These are phyloP conservation scores for Spilosoma lubricipeda DNA, from an alignment of 2,888 invertebrate genomes.

Conservation along the genomic window DNA sequence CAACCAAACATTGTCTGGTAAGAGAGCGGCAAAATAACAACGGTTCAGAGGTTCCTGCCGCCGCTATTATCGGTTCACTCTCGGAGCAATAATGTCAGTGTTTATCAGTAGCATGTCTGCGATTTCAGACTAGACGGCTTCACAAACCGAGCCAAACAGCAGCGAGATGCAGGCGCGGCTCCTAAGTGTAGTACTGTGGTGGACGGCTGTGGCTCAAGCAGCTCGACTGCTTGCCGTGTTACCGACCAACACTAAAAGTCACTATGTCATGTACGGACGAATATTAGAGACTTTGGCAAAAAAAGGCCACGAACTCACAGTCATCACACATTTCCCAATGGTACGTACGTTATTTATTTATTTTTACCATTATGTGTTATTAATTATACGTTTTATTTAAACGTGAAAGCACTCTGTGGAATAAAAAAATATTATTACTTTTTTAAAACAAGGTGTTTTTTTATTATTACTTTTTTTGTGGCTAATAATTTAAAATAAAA, in stretches of 20 bases:
- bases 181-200: conserved; percentile 61
- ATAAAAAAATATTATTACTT: too few species aligned
- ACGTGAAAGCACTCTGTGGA: not conserved
- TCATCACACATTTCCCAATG: conserved; percentile 81
- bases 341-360: conserved; percentile 62
- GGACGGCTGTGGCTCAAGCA: conserved; percentile 63
- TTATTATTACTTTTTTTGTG: too few species aligned
- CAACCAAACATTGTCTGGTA: conserved; percentile 25
- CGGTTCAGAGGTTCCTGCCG: conserved; percentile 26
- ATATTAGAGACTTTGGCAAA: conserved; percentile 78
- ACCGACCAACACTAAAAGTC: conserved; percentile 84
- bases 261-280: conserved; percentile 83
- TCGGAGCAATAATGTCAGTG: conserved; percentile 54
- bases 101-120: conserved; percentile 58
- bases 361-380: not conserved
- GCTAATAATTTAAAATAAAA: too few species aligned
- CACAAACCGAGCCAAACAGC: conserved; percentile 70
- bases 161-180: conserved; percentile 78
- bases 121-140: conserved; percentile 47
- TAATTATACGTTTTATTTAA: not conserved
- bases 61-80: conserved; percentile 33
- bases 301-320: conserved; percentile 77
- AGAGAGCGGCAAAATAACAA: conserved; percentile 22
- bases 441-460: too few species aligned
- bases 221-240: conserved; percentile 80